Percentiles rank a stretch among this genome's conserved stretches.
Evolutionary conservation across 2,888 invertebrate species (phyloP).

Genomic region (Platypus cylindrus): DNA sequence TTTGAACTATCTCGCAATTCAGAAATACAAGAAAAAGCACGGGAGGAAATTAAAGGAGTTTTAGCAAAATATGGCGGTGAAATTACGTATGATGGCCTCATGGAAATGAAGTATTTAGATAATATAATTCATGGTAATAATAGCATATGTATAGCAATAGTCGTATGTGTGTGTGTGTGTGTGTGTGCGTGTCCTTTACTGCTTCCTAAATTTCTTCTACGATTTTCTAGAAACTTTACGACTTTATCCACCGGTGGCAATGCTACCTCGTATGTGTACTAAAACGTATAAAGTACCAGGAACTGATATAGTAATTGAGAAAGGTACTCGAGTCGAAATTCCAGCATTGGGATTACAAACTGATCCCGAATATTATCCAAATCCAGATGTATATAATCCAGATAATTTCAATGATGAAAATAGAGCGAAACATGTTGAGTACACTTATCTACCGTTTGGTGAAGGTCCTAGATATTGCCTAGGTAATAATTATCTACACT

Average conservation of each 20-base stretch:
- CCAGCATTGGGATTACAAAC: slow-evolving; percentile 20
- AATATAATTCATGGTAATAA: slow-evolving; percentile 21
- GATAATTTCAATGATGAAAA: slow-evolving; percentile 44
- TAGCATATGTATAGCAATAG: neutral
- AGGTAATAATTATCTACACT: slow-evolving; percentile 31
- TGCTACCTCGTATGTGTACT: slow-evolving; percentile 18
- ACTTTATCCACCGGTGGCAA: slow-evolving; percentile 18
- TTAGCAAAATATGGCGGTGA: slow-evolving; percentile 10
- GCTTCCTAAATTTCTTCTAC: too few relatives aligned
- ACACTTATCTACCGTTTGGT: slow-evolving; percentile 36
- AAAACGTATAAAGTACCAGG: slow-evolving; percentile 20
- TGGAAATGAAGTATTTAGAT: slow-evolving; percentile 27
- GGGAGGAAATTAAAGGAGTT: slow-evolving; percentile 6
- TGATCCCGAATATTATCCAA: slow-evolving; percentile 29
- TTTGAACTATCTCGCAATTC: slow-evolving; percentile 37
- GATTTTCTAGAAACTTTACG: slow-evolving; percentile 20
- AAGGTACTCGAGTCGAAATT: slow-evolving; percentile 17
- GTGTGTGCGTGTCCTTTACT: too few relatives aligned
- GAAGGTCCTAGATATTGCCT: slow-evolving; percentile 46
- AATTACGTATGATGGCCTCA: slow-evolving; percentile 15
- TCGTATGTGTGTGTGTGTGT: neutral
- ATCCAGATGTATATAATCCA: slow-evolving; percentile 49
- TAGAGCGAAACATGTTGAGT: slow-evolving; percentile 38
- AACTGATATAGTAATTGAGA: slow-evolving; percentile 16
- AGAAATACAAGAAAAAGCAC: slow-evolving; percentile 18